Conservation (phyloP, 1,140 invertebrate genomes). For the Drosophila sturtevanti region DNA sequence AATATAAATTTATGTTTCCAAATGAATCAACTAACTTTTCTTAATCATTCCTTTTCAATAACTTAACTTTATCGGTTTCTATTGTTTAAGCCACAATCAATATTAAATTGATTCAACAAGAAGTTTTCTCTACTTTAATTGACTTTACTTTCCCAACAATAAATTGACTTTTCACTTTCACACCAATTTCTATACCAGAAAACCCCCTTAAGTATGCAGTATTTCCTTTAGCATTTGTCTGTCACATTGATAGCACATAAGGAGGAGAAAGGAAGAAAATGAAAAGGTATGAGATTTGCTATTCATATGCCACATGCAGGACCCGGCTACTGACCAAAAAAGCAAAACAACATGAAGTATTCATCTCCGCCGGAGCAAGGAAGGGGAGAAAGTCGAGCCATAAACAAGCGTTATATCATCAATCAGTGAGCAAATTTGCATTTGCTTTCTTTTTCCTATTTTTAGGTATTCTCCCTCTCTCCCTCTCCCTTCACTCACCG, state of each 20-base stretch:
- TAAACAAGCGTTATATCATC: conserved; percentile 64
- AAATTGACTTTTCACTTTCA: too few species aligned
- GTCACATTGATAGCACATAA: not conserved
- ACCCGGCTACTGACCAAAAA: not conserved
- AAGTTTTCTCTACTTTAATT: too few species aligned
- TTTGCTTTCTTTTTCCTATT: conserved; percentile 52
- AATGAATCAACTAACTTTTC: too few species aligned
- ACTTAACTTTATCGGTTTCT: too few species aligned
- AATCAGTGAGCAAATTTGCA: conserved; percentile 78
- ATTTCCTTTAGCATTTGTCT: not conserved
- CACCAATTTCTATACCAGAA: not conserved
- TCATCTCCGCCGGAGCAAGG: not conserved
- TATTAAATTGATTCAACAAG: too few species aligned
- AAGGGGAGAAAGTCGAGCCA: conserved; percentile 8
- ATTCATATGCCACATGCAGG: conserved; percentile 32
- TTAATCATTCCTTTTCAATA: too few species aligned
- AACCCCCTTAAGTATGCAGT: conserved; percentile 17
- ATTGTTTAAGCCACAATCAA: too few species aligned
- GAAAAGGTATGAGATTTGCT: conserved; percentile 3
- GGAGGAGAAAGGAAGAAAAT: not conserved
- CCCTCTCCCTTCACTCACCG: too few species aligned
- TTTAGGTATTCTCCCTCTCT: conserved; percentile 24
- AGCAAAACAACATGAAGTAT: not conserved
- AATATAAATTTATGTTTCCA: too few species aligned
- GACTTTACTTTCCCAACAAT: too few species aligned